These are phyloP conservation scores for Muscicapa adusta DNA, from an alignment of 2,113 vertebrate genomes.

Conservation along the genomic window DNA sequence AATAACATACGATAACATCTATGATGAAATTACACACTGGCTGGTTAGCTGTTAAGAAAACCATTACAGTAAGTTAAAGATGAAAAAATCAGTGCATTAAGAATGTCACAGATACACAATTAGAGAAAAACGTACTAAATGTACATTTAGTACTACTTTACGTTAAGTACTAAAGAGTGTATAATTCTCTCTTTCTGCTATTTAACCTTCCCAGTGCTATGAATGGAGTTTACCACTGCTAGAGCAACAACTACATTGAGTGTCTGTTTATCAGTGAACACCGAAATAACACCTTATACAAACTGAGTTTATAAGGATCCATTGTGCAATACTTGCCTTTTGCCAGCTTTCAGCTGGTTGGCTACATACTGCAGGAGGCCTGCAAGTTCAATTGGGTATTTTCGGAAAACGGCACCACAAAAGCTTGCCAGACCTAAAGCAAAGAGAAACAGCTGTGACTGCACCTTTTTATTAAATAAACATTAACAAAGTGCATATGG, in stretches of 20 bases:
- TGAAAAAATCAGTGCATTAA: neutral
- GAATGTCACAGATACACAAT: neutral
- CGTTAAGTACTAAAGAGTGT: too few species aligned
- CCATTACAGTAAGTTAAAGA: neutral
- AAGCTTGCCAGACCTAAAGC: slow-evolving; percentile 89
- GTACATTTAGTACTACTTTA: too few species aligned
- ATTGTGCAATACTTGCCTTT: slow-evolving; percentile 79
- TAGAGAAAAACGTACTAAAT: neutral
- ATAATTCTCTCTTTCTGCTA: neutral
- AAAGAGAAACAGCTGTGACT: neutral
- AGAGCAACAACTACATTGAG: rapidly evolving
- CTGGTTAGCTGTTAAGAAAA: neutral
- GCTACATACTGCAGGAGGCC: slow-evolving; percentile 97
- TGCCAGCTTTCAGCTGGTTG: slow-evolving; percentile 96
- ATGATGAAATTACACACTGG: neutral
- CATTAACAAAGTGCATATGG: neutral
- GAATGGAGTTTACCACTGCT: neutral
- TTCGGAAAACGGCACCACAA: slow-evolving; percentile 95
- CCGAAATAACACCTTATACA: neutral
- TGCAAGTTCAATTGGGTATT: slow-evolving; percentile 97
- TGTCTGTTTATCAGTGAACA: neutral
- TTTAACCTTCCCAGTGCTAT: neutral
- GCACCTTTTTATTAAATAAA: neutral
- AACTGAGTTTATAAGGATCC: neutral
- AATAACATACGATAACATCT: neutral